Base-by-base conservation (phyloP, 2,888 invertebrate genomes). In the Drosophila mulleri region DNA sequence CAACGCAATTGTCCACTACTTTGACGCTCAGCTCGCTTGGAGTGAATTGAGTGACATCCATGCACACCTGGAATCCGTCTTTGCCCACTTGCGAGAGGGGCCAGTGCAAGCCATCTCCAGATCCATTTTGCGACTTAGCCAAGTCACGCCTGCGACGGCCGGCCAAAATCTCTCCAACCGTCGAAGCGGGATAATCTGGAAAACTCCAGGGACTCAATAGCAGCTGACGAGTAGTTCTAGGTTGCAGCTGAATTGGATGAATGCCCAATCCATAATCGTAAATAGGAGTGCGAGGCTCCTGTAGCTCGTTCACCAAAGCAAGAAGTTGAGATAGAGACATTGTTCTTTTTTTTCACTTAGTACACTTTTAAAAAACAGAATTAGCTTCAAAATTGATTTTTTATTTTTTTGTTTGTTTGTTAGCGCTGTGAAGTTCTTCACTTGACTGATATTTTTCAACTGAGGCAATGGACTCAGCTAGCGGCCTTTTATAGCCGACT, bases 21-120 rank as follows among this genome's bases (percentile, higher is more conserved):
- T 96, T 97, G 39, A 97, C 96, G 2, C 94, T 94, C 44, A 97
- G 95, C 91, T 97, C 97, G 20, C 95, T 95, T 0, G 97, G 97
- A 18, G 94, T 93, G 87, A 97, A 97, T 82, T 97, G 96, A 85
- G 96, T 95, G 0, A 97, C 96, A 88, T 97, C 96, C 82, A 97
- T 93, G 83, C 94, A 95, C 14, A 96, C 95, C 89, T 95, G 95
- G 75, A 95, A 96, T 67, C 95, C 95, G 81, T 96, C 95, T 16
- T 95, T 94, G 86, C 95, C 95, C 68, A 83, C 65, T 42, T 87
- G 75, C 2, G 75, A 26, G 9, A 59, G 39, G 0, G 88, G 69
- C 44, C 35, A 68, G 32, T 16, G 11, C 39, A 23, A 50, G 11
- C 29, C 52, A 37, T 53, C 70, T 9, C 29, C 62, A 18, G 57